Base-by-base conservation (phyloP, 2,113 vertebrate genomes). In the Bos indicus region DNA sequence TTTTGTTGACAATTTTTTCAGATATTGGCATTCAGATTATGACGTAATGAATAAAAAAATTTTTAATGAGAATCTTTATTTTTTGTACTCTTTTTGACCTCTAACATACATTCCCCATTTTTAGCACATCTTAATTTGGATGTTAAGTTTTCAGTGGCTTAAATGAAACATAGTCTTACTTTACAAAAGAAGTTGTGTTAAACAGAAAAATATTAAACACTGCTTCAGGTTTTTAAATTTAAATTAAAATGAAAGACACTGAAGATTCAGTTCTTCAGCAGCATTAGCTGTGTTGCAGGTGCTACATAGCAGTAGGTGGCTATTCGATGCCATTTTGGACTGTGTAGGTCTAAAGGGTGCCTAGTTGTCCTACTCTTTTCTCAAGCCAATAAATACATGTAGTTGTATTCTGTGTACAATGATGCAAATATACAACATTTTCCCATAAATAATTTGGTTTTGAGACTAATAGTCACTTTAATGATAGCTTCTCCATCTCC, bases 251-350 rank as follows among this genome's bases (percentile, higher is more conserved):
- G 3, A 36, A 62, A 62, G 36, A 56, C 30, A 74, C 17, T 5
- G n/a, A 64, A 60, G 25, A 33, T 51, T 51, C 19, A 3, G 3
- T 48, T 56, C 12, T 25, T 64, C 15, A 10, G 2, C 3, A 21
- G 15, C 9, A 30, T 2, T 46, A 14, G 8, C 28, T 2, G 10
- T 21, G 15, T 88, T 5, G 62, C 33, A 86, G 14, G 7, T 28
- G 19, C 16, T 52, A 26, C 19, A 11, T 46, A 10, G 5, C 16
- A 5, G 4, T 0, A 7, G 2, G 1, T 21, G 12, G 28, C 4
- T 2, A 9, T 9, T 43, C 13, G 30, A 8, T 15, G 7, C 33
- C 3, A 25, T 40, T 86, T 56, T 85, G 33, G 19, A 21, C 5
- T 46, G 33, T 3, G 1, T 1, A 7, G 6, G 13, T 33, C 6